Evolutionary conservation across 2,113 vertebrate species (phyloP), one percentile per base, ranked within the genome.

Genomic region (Oceanodroma tethys): DNA sequence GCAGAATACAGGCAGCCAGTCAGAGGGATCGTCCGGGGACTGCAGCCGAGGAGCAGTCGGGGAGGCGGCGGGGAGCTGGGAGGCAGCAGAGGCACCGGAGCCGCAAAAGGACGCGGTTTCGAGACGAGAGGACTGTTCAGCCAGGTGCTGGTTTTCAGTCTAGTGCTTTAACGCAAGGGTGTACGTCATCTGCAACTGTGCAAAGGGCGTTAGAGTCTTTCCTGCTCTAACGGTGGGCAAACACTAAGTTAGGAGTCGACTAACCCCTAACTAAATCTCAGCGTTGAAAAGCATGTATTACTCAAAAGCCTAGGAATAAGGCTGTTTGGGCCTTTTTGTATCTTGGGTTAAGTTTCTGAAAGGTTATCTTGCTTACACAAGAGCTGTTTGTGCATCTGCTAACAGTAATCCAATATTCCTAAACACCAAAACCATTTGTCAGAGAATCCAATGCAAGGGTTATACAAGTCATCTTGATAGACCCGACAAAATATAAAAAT

Each of bases 61-160:
- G 17, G 40, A 66, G 47, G 74, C 8, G 50, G 27, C 65, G 59
- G n/a, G 67, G 53, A 48, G 80, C 71, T 36, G 48, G 26, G 30
- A 29, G 34, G 50, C 3, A 4, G 79, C 68, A 53, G 66, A 71
- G 65, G 80, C 80, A 21, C 86, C 55, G 7, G 52, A 81, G 87
- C 16, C 76, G 22, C 3, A 4, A 42, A n/a, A 88, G 70, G 56
- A 85, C 7, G 2, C 0, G 0, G 62, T 15, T 25, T 19, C 42
- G 36, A 18, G 32, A 45, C 0, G 4, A 36, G 19, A 67, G 34
- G 63, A 23, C 23, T 21, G 7, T 29, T 63, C 52, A 25, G 52
- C 23, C 59, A 36, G 55, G 53, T 70, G 19, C 56, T 14, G 48
- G 13, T n/a, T 30, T 72, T 78, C 60, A 79, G 32, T 13, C 70